Percentiles rank a stretch among this genome's conserved stretches.
Evolutionary conservation across 2,113 vertebrate species (phyloP).

Genomic region (Marmota flaviventris): DNA sequence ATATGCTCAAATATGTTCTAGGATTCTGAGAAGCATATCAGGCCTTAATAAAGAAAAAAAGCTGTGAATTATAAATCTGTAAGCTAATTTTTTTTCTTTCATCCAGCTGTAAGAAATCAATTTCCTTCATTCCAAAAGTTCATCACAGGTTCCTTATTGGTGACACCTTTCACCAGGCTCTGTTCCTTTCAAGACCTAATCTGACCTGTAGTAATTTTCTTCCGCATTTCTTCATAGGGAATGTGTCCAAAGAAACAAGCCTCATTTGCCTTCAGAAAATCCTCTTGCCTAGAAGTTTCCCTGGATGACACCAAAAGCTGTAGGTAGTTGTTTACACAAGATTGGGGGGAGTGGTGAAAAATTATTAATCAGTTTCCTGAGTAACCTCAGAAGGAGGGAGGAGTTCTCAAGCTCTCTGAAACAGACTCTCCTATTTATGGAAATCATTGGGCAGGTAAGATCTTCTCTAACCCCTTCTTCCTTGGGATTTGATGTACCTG

Average conservation of each 20-base stretch:
- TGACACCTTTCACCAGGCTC: background rate
- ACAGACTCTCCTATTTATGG: background rate
- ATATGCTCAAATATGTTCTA: background rate
- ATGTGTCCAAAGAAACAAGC: background rate
- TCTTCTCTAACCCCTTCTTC: background rate
- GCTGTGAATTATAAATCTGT: conserved; percentile 46
- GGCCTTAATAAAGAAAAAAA: background rate
- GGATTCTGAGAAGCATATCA: conserved; percentile 7
- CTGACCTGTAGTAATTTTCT: background rate
- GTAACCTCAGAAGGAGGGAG: background rate
- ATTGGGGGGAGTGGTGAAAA: background rate
- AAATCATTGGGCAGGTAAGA: background rate
- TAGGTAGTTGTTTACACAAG: background rate
- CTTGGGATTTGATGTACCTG: background rate
- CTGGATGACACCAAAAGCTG: background rate
- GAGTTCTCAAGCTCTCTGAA: background rate
- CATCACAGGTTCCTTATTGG: background rate
- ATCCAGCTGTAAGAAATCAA: background rate
- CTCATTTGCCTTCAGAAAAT: background rate
- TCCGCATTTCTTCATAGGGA: background rate
- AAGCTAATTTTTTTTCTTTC: background rate
- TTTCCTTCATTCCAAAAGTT: background rate
- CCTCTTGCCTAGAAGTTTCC: background rate
- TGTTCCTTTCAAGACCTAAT: background rate
- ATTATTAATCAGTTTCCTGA: conserved; percentile 20